A percentile compares a stretch with the other conserved stretches of the same genome.
Evolutionary conservation across 2,113 vertebrate genomes (phyloP).

Genomic region (Uria lomvia): DNA sequence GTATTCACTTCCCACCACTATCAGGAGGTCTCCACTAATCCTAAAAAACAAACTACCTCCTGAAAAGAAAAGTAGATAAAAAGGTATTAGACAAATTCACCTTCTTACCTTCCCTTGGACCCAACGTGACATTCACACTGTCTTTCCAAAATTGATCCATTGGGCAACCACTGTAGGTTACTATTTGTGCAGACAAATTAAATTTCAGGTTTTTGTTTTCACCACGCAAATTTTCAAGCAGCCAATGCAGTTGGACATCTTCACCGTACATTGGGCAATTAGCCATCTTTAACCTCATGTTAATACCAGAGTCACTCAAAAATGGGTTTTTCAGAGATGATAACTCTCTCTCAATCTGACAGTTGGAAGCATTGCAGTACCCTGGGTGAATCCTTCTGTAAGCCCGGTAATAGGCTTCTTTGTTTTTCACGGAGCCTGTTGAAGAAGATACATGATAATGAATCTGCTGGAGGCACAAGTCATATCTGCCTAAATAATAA

Average conservation of each 20-base stretch:
- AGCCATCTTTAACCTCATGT: slow-evolving; percentile 59
- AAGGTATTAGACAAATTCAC: background rate
- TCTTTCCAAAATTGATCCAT: slow-evolving; percentile 64
- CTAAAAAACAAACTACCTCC: background rate
- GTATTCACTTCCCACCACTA: background rate
- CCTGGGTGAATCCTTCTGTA: slow-evolving; percentile 62
- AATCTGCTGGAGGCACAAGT: background rate
- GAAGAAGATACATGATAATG: background rate
- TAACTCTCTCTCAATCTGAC: slow-evolving; percentile 58
- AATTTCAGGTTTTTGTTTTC: slow-evolving; percentile 56
- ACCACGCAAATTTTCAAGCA: slow-evolving; percentile 55
- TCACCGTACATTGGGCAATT: slow-evolving; percentile 63
- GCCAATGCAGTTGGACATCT: slow-evolving; percentile 51
- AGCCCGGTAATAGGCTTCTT: slow-evolving; percentile 50
- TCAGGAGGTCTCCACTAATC: background rate
- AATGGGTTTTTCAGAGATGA: slow-evolving; percentile 45
- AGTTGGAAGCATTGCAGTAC: slow-evolving; percentile 61
- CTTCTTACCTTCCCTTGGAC: slow-evolving; percentile 61
- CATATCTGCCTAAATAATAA: background rate
- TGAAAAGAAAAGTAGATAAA: background rate
- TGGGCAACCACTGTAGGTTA: slow-evolving; percentile 50
- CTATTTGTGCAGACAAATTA: slow-evolving; percentile 44
- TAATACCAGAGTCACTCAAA: slow-evolving; percentile 45
- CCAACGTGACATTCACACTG: background rate
- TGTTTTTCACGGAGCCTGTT: slow-evolving; percentile 64